phyloP scores from a whole-genome alignment of 2,888 invertebrate species.

The Nycteola revayana region DNA sequence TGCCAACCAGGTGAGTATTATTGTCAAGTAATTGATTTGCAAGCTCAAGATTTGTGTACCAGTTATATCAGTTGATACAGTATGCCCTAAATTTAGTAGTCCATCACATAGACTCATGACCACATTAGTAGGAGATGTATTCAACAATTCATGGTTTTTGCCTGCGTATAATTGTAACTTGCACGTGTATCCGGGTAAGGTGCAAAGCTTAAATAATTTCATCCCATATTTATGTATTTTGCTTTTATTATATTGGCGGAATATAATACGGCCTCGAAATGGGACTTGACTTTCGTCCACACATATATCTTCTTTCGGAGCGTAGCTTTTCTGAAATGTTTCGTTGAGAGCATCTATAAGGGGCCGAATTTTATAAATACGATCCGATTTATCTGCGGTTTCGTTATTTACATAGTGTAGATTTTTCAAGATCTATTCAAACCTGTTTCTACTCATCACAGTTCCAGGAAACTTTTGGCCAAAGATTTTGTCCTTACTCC shows the following conservation, averaged over 20 bases:
- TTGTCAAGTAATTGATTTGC: constrained; percentile 3
- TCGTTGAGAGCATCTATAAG: constrained; percentile 4
- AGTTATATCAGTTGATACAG: constrained; percentile 34
- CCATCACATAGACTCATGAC: constrained; percentile 35
- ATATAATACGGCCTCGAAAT: constrained; percentile 16
- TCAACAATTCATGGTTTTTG: constrained; percentile 32
- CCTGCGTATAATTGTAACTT: constrained; percentile 35
- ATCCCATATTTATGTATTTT: constrained; percentile 24
- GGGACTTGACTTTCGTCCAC: constrained; percentile 12
- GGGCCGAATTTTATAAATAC: constrained; percentile 10
- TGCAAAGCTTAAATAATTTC: constrained; percentile 26
- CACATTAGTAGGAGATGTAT: constrained; percentile 32
- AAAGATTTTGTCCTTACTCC: constrained; percentile 23
- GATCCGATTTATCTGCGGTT: constrained; percentile 8
- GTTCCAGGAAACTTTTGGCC: constrained; percentile 20
- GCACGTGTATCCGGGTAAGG: constrained; percentile 32
- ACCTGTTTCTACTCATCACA: constrained; percentile 24
- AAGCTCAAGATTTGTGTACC: constrained; percentile 28
- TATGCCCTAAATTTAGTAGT: constrained; percentile 21
- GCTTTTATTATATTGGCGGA: constrained; percentile 18
- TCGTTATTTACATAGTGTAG: constrained; percentile 17
- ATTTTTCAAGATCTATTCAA: constrained; percentile 15
- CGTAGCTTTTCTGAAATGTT: constrained; percentile 2
- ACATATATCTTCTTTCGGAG: constrained; percentile 7
- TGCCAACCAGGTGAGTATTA: constrained; percentile 5